Conservation (phyloP, 2,113 vertebrate genomes). For the Casuarius casuarius region DNA sequence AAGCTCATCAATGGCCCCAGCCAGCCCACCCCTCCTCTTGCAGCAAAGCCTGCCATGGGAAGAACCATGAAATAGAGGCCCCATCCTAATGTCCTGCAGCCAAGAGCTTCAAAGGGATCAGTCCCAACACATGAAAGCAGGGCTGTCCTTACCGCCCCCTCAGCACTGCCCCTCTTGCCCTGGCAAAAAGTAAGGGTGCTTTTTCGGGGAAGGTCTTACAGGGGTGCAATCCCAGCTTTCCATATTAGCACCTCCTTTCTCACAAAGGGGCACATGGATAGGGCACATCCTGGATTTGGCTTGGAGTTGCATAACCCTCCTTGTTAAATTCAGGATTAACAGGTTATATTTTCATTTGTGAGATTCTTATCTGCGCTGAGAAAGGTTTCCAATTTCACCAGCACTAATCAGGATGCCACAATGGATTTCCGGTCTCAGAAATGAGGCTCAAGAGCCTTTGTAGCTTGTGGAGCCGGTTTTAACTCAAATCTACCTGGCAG, state of each 20-base stretch:
- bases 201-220: neutral
- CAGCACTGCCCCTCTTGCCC: neutral
- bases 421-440: constrained; percentile 46
- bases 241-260: neutral
- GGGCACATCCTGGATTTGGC: constrained; percentile 29
- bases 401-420: constrained; percentile 59
- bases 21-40: neutral
- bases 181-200: neutral
- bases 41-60: neutral
- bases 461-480: constrained; percentile 35
- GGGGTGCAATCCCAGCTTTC: neutral
- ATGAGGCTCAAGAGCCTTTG: constrained; percentile 4
- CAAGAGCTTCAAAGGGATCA: neutral
- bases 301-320: constrained; percentile 1
- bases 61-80: neutral
- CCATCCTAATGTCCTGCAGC: neutral
- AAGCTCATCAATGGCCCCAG: neutral
- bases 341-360: constrained; percentile 57
- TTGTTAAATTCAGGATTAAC: constrained; percentile 62
- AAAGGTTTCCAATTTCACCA: constrained; percentile 69
- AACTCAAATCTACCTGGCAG: constrained; percentile 36
- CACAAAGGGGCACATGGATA: neutral
- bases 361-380: constrained; percentile 51
- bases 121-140: neutral
- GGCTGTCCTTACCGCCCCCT: neutral